Evolutionary conservation across 2,113 vertebrate species (phyloP).

Genomic region (Megaceryle torquata): DNA sequence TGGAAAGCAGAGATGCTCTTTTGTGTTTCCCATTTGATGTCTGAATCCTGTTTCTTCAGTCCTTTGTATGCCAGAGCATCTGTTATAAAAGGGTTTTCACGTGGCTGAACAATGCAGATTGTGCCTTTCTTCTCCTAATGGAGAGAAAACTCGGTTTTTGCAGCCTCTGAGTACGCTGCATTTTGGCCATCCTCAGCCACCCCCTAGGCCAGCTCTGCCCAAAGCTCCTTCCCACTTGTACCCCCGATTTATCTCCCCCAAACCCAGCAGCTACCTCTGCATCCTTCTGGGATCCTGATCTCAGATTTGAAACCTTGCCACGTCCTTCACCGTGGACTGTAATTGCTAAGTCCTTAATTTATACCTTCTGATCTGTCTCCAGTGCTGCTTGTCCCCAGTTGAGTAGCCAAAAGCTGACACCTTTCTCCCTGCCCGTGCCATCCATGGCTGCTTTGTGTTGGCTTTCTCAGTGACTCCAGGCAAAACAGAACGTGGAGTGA

Average conservation of each 20-base stretch:
- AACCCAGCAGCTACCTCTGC: neutral
- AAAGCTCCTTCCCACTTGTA: neutral
- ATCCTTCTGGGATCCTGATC: neutral
- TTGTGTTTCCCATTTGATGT: neutral
- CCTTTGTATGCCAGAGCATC: neutral
- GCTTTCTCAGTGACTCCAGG: neutral
- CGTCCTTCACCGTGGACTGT: neutral
- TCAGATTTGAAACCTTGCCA: neutral
- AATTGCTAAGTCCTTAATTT: neutral
- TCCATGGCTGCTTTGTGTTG: fast-evolving
- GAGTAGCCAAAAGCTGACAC: neutral
- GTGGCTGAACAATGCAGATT: neutral
- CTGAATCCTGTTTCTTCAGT: slow-evolving; percentile 10
- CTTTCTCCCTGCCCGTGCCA: neutral
- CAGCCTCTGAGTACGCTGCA: fast-evolving
- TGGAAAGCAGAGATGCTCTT: slow-evolving; percentile 17
- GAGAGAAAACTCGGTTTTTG: neutral
- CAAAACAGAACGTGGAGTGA: fast-evolving
- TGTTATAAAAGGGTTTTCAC: neutral
- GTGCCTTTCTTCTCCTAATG: neutral
- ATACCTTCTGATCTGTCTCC: neutral
- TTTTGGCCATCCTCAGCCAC: neutral
- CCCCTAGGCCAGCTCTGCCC: neutral
- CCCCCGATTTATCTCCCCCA: neutral
- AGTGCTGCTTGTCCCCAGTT: neutral